Base-by-base conservation (phyloP, 2,888 invertebrate species). In the Neelides folsomi region DNA sequence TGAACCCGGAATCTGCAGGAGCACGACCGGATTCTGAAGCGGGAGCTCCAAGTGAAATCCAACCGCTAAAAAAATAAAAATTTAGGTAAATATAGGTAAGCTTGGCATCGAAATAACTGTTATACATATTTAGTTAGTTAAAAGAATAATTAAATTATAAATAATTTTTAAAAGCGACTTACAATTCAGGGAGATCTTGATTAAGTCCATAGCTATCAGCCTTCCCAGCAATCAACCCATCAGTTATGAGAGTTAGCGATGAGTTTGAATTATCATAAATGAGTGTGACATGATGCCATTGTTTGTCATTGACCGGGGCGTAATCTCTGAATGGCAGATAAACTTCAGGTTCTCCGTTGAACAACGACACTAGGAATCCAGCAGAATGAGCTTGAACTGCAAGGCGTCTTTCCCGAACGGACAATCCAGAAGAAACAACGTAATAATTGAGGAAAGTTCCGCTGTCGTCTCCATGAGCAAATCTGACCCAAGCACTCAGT, bases 401-500 rank as follows among this genome's bases (percentile, higher is more conserved):
- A n/a, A 86, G 77, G 66, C 84, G 78, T 65, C 87, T 79, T 58
- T 59, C 58, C 48, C 60, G 52, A 48, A 59, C 59, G 6, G 63
- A 63, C 49, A 63, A 59, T 6, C 69, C 67, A 16, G 63, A 63
- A 82, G 83, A 81, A 47, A 93, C 92, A 58, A 83, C 82, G 69
- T 93, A 94, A 5, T 94, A 77, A 0, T 90, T 92, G 67, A 92
- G 88, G 79, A 94, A 90, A 52, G 87, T 86, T 60, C 94, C 94
- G 55, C 84, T 85, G 71, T 89, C 92, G 66, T 90, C 90, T 71
- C 81, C 82, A 67, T 84, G 84, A 0, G 87, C 85, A 67, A 89
- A 97, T 70, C 93, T 89, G 0, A 97, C 89, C 97, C 97, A 97
- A 80, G 95, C 79, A 15, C 87, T 90, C 49, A 97, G 77, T 1